Evolutionary conservation across 1,140 invertebrate species (phyloP).

Genomic region (Drosophila dunni): DNA sequence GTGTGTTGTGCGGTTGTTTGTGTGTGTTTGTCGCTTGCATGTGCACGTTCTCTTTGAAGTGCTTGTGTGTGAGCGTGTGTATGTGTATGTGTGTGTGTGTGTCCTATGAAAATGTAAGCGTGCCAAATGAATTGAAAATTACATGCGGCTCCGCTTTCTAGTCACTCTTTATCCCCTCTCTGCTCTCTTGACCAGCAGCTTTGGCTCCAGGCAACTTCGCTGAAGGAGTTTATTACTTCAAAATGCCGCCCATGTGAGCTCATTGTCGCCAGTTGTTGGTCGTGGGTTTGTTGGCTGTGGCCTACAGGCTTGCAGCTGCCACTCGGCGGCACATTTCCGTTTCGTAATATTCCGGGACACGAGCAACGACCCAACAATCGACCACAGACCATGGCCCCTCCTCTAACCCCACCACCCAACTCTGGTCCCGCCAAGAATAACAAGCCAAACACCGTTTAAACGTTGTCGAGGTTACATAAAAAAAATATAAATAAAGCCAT

Average conservation of each 20-base stretch:
- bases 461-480: constrained; percentile 71
- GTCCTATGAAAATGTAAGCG: constrained; percentile 51
- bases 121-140: constrained; percentile 82
- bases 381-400: neutral
- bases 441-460: constrained; percentile 42
- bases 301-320: constrained; percentile 17
- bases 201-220: constrained; percentile 33
- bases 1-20: neutral
- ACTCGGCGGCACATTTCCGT: constrained; percentile 69
- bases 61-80: constrained; percentile 24
- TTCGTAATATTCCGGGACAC: constrained; percentile 72
- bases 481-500: constrained; percentile 38
- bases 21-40: constrained; percentile 38
- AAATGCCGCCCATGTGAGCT: constrained; percentile 65
- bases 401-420: neutral
- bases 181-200: neutral
- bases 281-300: neutral
- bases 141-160: constrained; percentile 69
- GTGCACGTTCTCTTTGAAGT: constrained; percentile 45
- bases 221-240: constrained; percentile 74
- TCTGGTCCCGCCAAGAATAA: constrained; percentile 34
- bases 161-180: constrained; percentile 21
- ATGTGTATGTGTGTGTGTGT: constrained; percentile 42
- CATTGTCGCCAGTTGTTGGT: constrained; percentile 53
- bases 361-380: neutral